Evolutionary conservation across 2,797 vertebrate genomes (phyloP).

Genomic region (Calcarius lapponicus): DNA sequence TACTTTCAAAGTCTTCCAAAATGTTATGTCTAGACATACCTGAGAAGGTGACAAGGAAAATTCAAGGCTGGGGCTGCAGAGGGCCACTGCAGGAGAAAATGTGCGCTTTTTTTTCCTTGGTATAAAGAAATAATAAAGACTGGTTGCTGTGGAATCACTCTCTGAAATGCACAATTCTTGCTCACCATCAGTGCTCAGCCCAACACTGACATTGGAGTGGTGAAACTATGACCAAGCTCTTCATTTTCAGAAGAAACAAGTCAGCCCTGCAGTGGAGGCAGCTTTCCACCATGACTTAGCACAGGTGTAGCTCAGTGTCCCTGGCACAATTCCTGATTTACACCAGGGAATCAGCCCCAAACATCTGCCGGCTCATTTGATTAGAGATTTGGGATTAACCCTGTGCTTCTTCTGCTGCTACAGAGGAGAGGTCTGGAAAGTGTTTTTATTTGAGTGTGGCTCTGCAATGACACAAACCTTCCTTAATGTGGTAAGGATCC

Average conservation of each 20-base stretch:
- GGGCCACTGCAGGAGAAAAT: background rate
- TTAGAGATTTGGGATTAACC: background rate
- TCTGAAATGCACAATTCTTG: background rate
- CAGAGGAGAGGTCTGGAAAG: background rate
- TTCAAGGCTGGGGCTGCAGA: background rate
- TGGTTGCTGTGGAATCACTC: accelerated
- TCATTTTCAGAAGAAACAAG: background rate
- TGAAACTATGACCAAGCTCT: background rate
- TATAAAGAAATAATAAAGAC: background rate
- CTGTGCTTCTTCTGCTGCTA: background rate
- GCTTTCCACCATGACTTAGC: background rate
- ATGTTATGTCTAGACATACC: background rate
- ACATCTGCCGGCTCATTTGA: background rate
- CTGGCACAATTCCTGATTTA: background rate
- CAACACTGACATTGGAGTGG: background rate
- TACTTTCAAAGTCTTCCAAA: background rate
- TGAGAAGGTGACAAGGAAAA: background rate
- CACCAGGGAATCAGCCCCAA: background rate
- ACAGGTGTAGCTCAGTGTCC: background rate
- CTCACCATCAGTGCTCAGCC: background rate
- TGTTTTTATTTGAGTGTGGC: background rate
- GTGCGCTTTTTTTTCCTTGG: background rate
- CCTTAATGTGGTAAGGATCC: background rate
- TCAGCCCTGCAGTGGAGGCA: background rate
- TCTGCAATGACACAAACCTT: background rate